These are phyloP conservation scores for Slavum lentiscoides DNA, from an alignment of 2,888 invertebrate genomes.

Conservation along the genomic window DNA sequence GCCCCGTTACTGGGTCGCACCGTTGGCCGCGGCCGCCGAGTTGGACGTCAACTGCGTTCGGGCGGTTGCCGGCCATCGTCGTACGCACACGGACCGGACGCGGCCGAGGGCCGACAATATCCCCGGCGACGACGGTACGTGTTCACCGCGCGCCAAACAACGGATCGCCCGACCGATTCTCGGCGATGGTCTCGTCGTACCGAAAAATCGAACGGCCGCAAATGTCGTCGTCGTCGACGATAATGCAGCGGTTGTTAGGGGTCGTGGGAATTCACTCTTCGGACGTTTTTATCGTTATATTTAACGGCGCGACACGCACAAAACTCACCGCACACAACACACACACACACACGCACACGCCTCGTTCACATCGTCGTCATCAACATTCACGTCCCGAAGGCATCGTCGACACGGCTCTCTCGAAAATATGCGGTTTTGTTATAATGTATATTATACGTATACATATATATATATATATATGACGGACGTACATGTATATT, in stretches of 20 bases:
- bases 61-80: conserved; percentile 21
- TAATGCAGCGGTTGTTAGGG: too few species aligned
- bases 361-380: conserved; percentile 40
- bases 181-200: not conserved
- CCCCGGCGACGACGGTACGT: too few species aligned
- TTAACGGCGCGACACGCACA: conserved; percentile 12
- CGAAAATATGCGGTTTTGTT: conserved; percentile 40
- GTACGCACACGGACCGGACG: not conserved
- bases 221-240: too few species aligned
- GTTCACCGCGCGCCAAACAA: not conserved
- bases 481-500: too few species aligned
- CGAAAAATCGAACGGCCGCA: too few species aligned
- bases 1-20: conserved; percentile 13
- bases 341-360: conserved; percentile 35
- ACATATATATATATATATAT: not conserved
- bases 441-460: too few species aligned
- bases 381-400: conserved; percentile 51
- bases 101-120: too few species aligned
- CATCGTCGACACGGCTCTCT: conserved; percentile 6
- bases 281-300: not conserved
- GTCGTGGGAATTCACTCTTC: too few species aligned
- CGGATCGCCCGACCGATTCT: not conserved
- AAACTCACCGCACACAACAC: not conserved
- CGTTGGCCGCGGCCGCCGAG: not conserved
- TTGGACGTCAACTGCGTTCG: conserved; percentile 16